A percentile compares a stretch with the other conserved stretches of the same genome.
These are phyloP conservation scores for Palythoa heliodiscus DNA, from an alignment of 92 coral and sea anemone genomes.

Conservation along the genomic window DNA sequence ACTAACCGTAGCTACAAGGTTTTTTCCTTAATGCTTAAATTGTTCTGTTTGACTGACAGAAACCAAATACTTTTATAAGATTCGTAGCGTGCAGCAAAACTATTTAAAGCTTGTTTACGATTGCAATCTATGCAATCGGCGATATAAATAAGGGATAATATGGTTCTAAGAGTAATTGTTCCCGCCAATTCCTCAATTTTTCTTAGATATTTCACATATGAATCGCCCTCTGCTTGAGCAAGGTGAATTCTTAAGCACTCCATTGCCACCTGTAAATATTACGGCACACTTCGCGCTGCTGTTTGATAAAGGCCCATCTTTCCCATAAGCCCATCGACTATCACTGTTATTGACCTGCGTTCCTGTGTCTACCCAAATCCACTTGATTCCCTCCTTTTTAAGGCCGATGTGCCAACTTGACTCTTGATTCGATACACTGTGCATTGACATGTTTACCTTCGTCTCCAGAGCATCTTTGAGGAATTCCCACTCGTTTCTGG, in stretches of 20 bases:
- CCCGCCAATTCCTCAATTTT: neutral
- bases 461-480: neutral
- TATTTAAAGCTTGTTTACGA: too few relatives aligned
- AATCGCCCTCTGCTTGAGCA: constrained; percentile 1
- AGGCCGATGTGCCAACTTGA: constrained; percentile 30
- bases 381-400: neutral
- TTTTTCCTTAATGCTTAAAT: neutral
- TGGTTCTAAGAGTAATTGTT: too few relatives aligned
- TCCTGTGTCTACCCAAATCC: constrained; percentile 22
- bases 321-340: constrained; percentile 6
- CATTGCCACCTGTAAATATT: neutral
- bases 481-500: constrained; percentile 23
- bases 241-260: neutral
- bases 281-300: constrained; percentile 10
- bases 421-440: neutral
- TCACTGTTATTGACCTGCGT: neutral
- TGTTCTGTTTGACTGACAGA: neutral
- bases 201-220: constrained; percentile 31
- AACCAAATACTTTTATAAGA: neutral
- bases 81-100: neutral
- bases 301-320: neutral
- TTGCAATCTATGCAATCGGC: too few relatives aligned
- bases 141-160: too few relatives aligned
- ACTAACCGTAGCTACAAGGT: neutral
- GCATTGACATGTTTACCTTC: neutral